Conservation (phyloP, 1,140 invertebrate species). For the Euwallacea fornicatus region DNA sequence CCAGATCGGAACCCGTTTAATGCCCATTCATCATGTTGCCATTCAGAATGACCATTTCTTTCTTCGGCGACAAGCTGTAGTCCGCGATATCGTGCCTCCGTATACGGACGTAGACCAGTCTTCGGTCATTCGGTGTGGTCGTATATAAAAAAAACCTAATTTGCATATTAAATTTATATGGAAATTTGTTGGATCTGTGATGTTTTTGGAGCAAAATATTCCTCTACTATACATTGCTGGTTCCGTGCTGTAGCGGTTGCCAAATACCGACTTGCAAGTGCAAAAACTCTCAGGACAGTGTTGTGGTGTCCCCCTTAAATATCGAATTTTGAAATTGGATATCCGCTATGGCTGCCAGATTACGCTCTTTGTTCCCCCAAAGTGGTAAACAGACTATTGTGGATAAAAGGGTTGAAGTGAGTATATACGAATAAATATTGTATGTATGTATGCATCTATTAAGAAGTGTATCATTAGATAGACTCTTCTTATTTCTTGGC, state of each 20-base stretch:
- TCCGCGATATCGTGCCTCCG: background rate
- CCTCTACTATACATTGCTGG: too few species aligned
- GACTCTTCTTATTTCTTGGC: too few species aligned
- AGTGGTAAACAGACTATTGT: background rate
- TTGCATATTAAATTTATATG: slow-evolving; percentile 10
- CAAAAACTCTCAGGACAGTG: too few species aligned
- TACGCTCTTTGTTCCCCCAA: slow-evolving; percentile 4
- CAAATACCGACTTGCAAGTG: too few species aligned
- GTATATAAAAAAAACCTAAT: slow-evolving; percentile 7
- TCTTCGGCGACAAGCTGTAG: slow-evolving; percentile 4
- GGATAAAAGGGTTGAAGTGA: background rate
- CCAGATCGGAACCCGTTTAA: background rate
- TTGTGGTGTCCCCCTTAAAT: too few species aligned
- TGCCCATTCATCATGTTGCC: background rate
- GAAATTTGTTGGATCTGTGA: background rate
- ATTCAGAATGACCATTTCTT: slow-evolving; percentile 5
- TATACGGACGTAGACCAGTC: background rate
- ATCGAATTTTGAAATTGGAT: too few species aligned
- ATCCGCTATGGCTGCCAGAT: slow-evolving; percentile 1
- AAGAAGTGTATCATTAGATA: too few species aligned
- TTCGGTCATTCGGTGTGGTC: slow-evolving; percentile 4
- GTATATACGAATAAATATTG: too few species aligned
- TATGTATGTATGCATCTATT: too few species aligned
- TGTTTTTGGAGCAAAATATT: background rate
- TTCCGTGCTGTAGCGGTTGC: too few species aligned